phyloP scores from a whole-genome alignment of 2,113 vertebrate genomes.

The Eonycteris spelaea region DNA sequence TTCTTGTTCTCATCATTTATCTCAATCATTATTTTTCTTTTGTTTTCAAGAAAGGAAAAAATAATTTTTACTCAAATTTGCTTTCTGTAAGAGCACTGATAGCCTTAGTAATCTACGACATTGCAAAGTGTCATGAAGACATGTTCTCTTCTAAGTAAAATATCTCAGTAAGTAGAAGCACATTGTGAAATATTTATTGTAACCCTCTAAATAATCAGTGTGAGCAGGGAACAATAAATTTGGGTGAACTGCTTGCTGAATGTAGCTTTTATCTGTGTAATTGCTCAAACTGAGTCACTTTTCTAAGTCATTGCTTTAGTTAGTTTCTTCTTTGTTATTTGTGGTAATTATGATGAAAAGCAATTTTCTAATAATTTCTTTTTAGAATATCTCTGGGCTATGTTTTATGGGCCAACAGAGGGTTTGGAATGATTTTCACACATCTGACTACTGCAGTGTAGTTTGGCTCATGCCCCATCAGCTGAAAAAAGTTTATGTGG shows the following conservation, averaged over 20 bases:
- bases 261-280: slow-evolving; percentile 67
- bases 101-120: background rate
- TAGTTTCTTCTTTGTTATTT: slow-evolving; percentile 70
- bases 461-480: background rate
- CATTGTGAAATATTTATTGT: slow-evolving; percentile 31
- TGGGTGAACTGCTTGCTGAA: slow-evolving; percentile 43
- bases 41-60: slow-evolving; percentile 5
- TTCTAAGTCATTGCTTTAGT: slow-evolving; percentile 65
- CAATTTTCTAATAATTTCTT: slow-evolving; percentile 71
- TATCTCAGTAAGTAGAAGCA: background rate
- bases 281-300: slow-evolving; percentile 72
- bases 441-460: background rate
- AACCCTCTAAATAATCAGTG: slow-evolving; percentile 47
- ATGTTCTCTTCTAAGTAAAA: slow-evolving; percentile 22
- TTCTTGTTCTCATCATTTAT: slow-evolving; percentile 27
- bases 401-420: slow-evolving; percentile 53
- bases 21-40: slow-evolving; percentile 26
- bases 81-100: background rate
- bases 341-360: slow-evolving; percentile 63
- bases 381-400: slow-evolving; percentile 53
- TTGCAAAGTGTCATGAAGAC: background rate
- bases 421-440: slow-evolving; percentile 49
- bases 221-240: slow-evolving; percentile 49
- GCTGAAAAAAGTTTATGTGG: background rate
- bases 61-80: background rate